Base-by-base conservation (phyloP, 1,140 invertebrate species). In the Helicorthomorpha holstii region DNA sequence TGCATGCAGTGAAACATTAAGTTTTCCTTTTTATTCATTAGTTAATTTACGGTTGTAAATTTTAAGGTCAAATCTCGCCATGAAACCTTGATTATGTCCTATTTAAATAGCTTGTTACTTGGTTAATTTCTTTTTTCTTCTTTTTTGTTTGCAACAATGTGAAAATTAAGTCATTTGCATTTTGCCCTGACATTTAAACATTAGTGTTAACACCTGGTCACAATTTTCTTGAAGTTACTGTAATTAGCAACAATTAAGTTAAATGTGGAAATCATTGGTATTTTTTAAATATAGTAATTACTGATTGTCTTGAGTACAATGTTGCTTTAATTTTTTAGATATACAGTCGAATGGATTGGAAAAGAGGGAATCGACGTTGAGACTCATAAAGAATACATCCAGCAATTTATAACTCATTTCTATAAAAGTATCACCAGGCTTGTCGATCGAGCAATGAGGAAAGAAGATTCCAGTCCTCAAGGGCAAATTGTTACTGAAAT, bases 311-410 rank as follows among this genome's bases (percentile, higher is more conserved):
- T 41, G 12, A 41, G 12, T 19, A 41, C 19, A 41, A 12, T 12
- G 12, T 41, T 41, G 38, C 38, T 22, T 50, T 4, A 3, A 4
- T 23, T 44, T 25, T 44, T 45, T 60, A 88, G 87, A 60, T 96
- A 93, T 61, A 91, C 84, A 0, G 88, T 98, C 0, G 92, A 96
- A 65, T 98, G 93, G 93, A 90, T 92, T 25, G 92, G 92, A 0
- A 76, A 91, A 48, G 91, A 96, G 66, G 93, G 93, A 47, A 72
- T 97, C 10, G 90, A 93, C 60, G 75, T 78, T 12, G 88, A 94
- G 62, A 92, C 89, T 0, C 93, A 97, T 61, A 77, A 82, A 45
- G 89, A 95, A 64, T 98, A 98, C 66, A 72, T 98, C 16, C 84
- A 90, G 64, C 83, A 94, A 62, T 98, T 98, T 66, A 91, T 92